Evolutionary conservation across 2,113 vertebrate genomes (phyloP).

Genomic region (Electrona antarctica): DNA sequence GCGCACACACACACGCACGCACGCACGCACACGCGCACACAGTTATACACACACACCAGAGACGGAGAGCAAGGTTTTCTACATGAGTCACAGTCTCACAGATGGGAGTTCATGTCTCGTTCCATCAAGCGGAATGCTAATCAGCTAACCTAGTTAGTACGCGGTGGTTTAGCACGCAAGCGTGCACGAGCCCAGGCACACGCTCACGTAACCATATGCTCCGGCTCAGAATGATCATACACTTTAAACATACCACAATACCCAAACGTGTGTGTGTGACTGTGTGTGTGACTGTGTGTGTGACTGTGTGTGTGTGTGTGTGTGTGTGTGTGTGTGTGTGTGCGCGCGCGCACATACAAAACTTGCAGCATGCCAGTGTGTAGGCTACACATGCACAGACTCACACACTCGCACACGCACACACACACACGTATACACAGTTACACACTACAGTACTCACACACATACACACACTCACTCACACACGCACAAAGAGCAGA

Average conservation of each 20-base stretch:
- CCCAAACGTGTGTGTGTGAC: too few relatives aligned
- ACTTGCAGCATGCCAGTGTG: too few relatives aligned
- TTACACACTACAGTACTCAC: neutral
- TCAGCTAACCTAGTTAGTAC: constrained; percentile 33
- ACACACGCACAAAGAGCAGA: neutral
- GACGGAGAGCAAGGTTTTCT: constrained; percentile 15
- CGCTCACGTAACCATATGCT: neutral
- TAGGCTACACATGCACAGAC: neutral
- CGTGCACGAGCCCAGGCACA: too few relatives aligned
- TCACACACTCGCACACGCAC: neutral
- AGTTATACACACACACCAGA: neutral
- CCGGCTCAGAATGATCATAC: neutral
- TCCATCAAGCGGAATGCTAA: constrained; percentile 36
- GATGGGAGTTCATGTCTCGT: constrained; percentile 47
- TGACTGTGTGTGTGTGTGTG: too few relatives aligned
- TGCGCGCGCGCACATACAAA: too few relatives aligned
- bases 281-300: too few relatives aligned
- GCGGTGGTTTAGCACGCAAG: too few relatives aligned
- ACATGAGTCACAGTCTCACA: constrained; percentile 23
- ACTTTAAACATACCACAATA: neutral
- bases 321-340: too few relatives aligned
- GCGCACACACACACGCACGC: neutral
- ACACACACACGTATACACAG: constrained; percentile 12
- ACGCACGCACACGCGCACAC: constrained; percentile 24
- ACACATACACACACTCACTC: neutral